Evolutionary conservation across 2,113 vertebrate genomes (phyloP).

Genomic region (Epinephelus lanceolatus): DNA sequence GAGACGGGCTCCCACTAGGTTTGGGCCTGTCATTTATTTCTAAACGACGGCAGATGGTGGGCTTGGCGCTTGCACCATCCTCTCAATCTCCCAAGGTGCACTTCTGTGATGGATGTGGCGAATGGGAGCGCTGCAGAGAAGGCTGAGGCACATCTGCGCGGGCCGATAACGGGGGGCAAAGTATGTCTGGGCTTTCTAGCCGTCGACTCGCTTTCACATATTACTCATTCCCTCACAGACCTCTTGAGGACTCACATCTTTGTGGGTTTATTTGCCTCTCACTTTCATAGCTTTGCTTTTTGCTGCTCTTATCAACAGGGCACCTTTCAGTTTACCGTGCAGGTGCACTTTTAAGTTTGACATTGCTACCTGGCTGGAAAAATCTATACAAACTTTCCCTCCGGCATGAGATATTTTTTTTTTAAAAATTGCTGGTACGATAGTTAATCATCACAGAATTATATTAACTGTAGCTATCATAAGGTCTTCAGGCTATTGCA

Average conservation of each 20-base stretch:
- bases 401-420: not conserved
- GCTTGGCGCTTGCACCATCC: conserved; percentile 75
- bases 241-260: conserved; percentile 59
- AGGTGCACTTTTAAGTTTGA: conserved; percentile 49
- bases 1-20: conserved; percentile 80
- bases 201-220: conserved; percentile 58
- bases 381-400: conserved; percentile 3
- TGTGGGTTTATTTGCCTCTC: conserved; percentile 66
- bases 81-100: conserved; percentile 82
- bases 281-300: conserved; percentile 63
- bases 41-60: conserved; percentile 84
- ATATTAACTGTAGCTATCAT: conserved; percentile 2
- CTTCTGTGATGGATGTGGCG: conserved; percentile 82
- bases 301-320: conserved; percentile 46
- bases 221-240: conserved; percentile 63
- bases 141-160: conserved; percentile 81
- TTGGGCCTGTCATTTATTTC: conserved; percentile 83
- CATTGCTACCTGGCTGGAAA: conserved; percentile 52
- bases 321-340: conserved; percentile 47
- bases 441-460: conserved; percentile 27
- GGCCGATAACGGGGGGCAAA: conserved; percentile 79
- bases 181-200: conserved; percentile 71
- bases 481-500: not conserved
- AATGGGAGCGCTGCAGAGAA: conserved; percentile 71
- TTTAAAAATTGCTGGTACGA: not conserved